Evolutionary conservation across 1,140 invertebrate genomes (phyloP).

Genomic region (Melitaea cinxia): DNA sequence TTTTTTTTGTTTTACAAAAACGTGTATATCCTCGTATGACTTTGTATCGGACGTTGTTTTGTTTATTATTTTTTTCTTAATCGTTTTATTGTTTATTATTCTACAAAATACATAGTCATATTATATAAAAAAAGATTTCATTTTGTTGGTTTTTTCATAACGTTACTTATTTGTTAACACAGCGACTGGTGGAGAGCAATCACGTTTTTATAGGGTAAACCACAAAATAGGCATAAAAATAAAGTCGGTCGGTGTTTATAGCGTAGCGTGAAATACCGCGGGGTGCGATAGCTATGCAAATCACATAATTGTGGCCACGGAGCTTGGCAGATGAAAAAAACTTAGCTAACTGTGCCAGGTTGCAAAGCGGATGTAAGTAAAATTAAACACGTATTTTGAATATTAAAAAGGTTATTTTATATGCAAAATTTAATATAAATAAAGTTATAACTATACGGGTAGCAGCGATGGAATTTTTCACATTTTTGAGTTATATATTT

Average conservation of each 20-base stretch:
- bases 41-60: conserved; percentile 19
- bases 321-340: conserved; percentile 29
- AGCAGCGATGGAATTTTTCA: background rate
- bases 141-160: background rate
- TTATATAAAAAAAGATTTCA: background rate
- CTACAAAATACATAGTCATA: background rate
- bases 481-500: no score
- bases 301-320: conserved; percentile 50
- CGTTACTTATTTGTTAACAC: conserved; percentile 18
- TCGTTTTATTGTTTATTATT: background rate
- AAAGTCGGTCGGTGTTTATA: conserved; percentile 36
- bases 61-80: background rate
- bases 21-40: conserved; percentile 24
- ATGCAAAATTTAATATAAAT: conserved; percentile 16
- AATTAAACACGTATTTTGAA: conserved; percentile 26
- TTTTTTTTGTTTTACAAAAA: conserved; percentile 27
- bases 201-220: conserved; percentile 30
- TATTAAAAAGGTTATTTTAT: conserved; percentile 18
- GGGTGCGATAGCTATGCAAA: conserved; percentile 53
- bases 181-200: conserved; percentile 27
- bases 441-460: background rate
- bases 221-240: conserved; percentile 41
- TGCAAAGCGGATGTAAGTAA: conserved; percentile 28
- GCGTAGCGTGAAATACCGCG: conserved; percentile 36
- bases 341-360: conserved; percentile 26